These are phyloP conservation scores for Elegia similella DNA, from an alignment of 2,888 invertebrate species.

Conservation along the genomic window DNA sequence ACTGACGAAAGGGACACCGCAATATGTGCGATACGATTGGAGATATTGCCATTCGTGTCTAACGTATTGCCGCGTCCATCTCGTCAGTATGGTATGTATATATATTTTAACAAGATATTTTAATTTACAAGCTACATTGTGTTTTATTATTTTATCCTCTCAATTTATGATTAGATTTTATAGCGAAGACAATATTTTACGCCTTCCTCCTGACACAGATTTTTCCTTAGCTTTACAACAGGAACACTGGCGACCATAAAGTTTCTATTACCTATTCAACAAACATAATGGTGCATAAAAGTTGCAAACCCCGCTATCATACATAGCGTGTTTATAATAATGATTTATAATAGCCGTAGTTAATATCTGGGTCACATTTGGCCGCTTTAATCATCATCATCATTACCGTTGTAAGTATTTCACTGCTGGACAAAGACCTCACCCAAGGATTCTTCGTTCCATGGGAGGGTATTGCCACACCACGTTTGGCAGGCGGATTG, in stretches of 20 bases:
- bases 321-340: constrained; percentile 41
- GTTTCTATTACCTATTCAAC: constrained; percentile 56
- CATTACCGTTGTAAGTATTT: too few species aligned
- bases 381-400: too few species aligned
- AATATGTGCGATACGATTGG: too few species aligned
- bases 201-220: constrained; percentile 48
- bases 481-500: too few species aligned
- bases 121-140: not conserved
- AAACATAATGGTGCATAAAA: constrained; percentile 50
- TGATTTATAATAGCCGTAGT: constrained; percentile 29
- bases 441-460: too few species aligned
- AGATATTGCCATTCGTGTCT: too few species aligned
- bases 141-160: not conserved
- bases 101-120: too few species aligned
- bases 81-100: too few species aligned
- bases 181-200: constrained; percentile 32
- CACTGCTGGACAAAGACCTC: too few species aligned
- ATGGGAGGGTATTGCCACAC: too few species aligned
- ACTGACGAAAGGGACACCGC: too few species aligned
- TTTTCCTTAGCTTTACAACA: constrained; percentile 42
- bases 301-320: constrained; percentile 43
- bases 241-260: constrained; percentile 64
- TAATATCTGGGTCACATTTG: constrained; percentile 34
- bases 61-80: too few species aligned
- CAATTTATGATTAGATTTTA: not conserved